phyloP scores from a whole-genome alignment of 2,797 vertebrate genomes.

The Amniataba percoides region DNA sequence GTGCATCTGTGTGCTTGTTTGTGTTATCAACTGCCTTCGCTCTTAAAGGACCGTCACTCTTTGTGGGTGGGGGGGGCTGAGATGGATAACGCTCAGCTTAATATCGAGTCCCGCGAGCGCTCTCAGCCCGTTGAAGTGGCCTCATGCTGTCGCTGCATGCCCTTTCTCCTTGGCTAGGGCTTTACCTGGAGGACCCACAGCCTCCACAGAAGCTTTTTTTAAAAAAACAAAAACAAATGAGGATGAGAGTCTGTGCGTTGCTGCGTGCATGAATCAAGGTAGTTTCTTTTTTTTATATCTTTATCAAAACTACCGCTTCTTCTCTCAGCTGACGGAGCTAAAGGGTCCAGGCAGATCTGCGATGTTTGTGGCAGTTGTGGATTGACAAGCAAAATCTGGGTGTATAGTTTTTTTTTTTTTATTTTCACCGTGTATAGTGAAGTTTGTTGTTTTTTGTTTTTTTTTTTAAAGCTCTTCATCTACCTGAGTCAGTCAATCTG shows the following conservation, averaged over 20 bases:
- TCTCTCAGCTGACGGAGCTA: slow-evolving; percentile 45
- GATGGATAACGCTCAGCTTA: slow-evolving; percentile 29
- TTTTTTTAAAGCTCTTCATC: slow-evolving; percentile 37
- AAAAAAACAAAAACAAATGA: slow-evolving; percentile 17
- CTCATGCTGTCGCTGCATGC: slow-evolving; percentile 69
- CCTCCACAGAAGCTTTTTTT: slow-evolving; percentile 43
- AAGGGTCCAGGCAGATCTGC: slow-evolving; percentile 52
- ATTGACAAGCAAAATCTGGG: slow-evolving; percentile 36
- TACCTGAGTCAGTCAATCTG: slow-evolving; percentile 23
- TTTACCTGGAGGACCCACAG: slow-evolving; percentile 43
- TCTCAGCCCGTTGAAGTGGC: slow-evolving; percentile 48
- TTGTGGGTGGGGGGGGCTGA: slow-evolving; percentile 10
- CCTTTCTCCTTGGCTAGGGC: slow-evolving; percentile 59
- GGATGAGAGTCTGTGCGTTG: slow-evolving; percentile 43
- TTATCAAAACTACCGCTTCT: slow-evolving; percentile 35
- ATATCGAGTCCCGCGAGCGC: slow-evolving; percentile 28
- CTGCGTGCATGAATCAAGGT: slow-evolving; percentile 54
- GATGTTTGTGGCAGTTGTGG: slow-evolving; percentile 49
- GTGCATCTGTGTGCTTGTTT: slow-evolving; percentile 45
- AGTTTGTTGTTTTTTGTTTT: no score
- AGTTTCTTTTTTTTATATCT: background rate
- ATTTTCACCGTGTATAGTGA: slow-evolving; percentile 33
- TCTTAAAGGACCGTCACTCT: slow-evolving; percentile 48
- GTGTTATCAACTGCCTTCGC: slow-evolving; percentile 66
- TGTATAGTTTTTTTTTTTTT: slow-evolving; percentile 35